A percentile compares a stretch with the other conserved stretches of the same genome.
These are phyloP conservation scores for Onychomys leucogaster DNA, from an alignment of 2,797 vertebrate species.

Conservation along the genomic window DNA sequence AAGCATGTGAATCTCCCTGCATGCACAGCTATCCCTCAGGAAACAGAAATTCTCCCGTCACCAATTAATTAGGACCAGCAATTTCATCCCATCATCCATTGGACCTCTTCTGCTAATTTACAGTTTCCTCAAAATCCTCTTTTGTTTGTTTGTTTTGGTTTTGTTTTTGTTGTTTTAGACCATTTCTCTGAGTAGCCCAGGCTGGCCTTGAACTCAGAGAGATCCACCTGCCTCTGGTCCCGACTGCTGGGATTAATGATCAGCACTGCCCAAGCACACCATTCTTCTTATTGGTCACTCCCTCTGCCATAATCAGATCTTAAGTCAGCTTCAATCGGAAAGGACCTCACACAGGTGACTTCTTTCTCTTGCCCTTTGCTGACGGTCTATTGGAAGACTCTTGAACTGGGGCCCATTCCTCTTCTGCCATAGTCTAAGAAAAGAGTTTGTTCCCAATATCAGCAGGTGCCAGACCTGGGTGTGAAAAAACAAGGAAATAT, in stretches of 20 bases:
- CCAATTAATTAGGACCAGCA: conserved; percentile 22
- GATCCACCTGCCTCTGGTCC: neutral
- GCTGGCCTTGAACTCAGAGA: neutral
- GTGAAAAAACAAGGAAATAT: neutral
- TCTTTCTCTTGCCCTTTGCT: neutral
- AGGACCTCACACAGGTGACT: neutral
- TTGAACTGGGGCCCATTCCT: neutral
- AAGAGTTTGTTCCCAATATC: conserved; percentile 53
- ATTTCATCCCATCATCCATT: neutral
- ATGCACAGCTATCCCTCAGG: neutral
- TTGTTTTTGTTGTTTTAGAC: neutral
- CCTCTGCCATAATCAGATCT: conserved; percentile 36
- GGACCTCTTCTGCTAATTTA: conserved; percentile 33
- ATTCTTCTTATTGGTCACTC: conserved; percentile 70
- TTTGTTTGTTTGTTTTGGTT: too few species aligned
- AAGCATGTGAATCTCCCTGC: neutral
- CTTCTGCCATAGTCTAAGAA: conserved; percentile 16
- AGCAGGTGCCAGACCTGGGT: neutral
- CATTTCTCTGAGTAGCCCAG: neutral
- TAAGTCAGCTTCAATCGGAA: neutral
- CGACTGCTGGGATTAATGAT: neutral
- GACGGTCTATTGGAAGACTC: neutral
- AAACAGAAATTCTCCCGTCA: neutral
- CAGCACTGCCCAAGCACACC: neutral
- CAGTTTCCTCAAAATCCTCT: neutral